A percentile compares a stretch with the other conserved stretches of the same genome.
Evolutionary conservation across 2,888 invertebrate genomes (phyloP).

Genomic region (Lymantria dispar): DNA sequence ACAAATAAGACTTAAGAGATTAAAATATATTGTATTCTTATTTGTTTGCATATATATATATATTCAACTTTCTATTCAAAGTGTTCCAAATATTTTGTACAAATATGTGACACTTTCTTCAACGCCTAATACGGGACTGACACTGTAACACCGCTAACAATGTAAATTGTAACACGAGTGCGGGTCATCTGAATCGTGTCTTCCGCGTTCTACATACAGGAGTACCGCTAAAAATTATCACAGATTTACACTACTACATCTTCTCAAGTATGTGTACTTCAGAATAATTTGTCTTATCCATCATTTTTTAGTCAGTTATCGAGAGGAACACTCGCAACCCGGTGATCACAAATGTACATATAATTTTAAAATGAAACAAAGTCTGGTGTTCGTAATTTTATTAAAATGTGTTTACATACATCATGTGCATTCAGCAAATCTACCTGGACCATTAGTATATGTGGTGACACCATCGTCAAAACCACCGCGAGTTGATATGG

Average conservation of each 20-base stretch:
- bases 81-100: conserved; percentile 51
- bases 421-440: conserved; percentile 42
- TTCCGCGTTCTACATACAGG: conserved; percentile 62
- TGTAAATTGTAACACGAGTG: conserved; percentile 65
- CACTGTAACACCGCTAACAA: conserved; percentile 65
- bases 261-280: conserved; percentile 35
- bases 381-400: conserved; percentile 38
- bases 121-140: conserved; percentile 44
- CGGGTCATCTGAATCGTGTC: conserved; percentile 65
- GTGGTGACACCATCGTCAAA: conserved; percentile 69
- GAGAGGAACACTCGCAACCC: conserved; percentile 45
- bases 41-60: not conserved
- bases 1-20: not conserved
- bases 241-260: conserved; percentile 51
- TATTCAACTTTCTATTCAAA: conserved; percentile 36
- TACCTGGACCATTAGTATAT: conserved; percentile 67
- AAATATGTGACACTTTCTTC: conserved; percentile 78
- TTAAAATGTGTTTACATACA: conserved; percentile 45
- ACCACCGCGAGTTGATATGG: conserved; percentile 44
- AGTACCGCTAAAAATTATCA: conserved; percentile 79
- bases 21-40: not conserved
- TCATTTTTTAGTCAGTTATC: conserved; percentile 61
- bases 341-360: conserved; percentile 41
- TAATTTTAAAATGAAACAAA: conserved; percentile 52
- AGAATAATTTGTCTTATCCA: conserved; percentile 44